Evolutionary conservation across 2,888 invertebrate genomes (phyloP).

Genomic region (Temnothorax rugatulus): DNA sequence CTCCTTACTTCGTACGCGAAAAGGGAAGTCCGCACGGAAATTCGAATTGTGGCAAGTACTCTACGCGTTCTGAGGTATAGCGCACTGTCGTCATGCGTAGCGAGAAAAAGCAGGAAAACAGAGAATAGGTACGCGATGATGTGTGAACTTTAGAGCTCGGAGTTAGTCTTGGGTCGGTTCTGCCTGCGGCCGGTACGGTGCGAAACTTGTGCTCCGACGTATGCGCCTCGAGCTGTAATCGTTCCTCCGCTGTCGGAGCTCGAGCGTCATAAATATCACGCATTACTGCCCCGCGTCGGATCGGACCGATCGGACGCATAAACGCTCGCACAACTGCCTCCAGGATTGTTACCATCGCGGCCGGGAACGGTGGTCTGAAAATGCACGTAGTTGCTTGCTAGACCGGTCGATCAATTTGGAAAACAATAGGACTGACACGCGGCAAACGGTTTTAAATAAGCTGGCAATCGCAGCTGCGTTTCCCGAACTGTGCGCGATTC

Average conservation of each 20-base stretch:
- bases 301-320: conserved; percentile 19
- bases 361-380: conserved; percentile 4
- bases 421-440: conserved; percentile 35
- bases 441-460: conserved; percentile 34
- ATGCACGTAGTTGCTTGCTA: conserved; percentile 7
- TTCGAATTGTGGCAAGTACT: neutral
- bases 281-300: neutral
- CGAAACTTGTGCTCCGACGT: conserved; percentile 1
- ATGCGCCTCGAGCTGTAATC: conserved; percentile 22
- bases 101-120: neutral
- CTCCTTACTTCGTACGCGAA: neutral
- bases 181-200: neutral
- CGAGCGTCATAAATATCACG: conserved; percentile 40
- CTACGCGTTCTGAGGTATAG: neutral
- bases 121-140: neutral
- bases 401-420: conserved; percentile 36
- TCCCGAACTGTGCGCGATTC: neutral
- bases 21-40: neutral
- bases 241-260: conserved; percentile 2
- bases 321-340: conserved; percentile 39
- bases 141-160: conserved; percentile 15
- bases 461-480: neutral
- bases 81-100: neutral
- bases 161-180: neutral
- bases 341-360: conserved; percentile 24